Conservation (phyloP, 2,113 vertebrate species). For the Coregonus clupeaformis region DNA sequence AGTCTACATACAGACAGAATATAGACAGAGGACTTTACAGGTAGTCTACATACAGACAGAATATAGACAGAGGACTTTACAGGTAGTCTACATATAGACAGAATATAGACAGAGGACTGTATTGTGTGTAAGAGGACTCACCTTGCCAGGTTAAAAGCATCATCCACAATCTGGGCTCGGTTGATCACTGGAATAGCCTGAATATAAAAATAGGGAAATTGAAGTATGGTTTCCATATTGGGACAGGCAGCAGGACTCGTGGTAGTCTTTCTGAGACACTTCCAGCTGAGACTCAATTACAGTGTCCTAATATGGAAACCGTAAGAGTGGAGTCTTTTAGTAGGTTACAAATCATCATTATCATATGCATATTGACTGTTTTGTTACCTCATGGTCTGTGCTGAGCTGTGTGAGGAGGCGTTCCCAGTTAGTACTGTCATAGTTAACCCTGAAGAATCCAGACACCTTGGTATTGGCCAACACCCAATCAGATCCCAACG, state of each 20-base stretch:
- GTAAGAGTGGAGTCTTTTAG: neutral
- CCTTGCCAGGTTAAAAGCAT: conserved; percentile 87
- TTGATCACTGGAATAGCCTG: conserved; percentile 84
- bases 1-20: neutral
- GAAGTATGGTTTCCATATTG: neutral
- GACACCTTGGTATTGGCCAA: conserved; percentile 76
- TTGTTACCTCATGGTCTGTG: neutral
- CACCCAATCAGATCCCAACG: conserved; percentile 40
- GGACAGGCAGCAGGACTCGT: too few relatives aligned
- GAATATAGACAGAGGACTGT: neutral
- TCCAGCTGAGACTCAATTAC: too few relatives aligned
- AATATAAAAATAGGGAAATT: conserved; percentile 12
- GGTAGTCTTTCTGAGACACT: too few relatives aligned
- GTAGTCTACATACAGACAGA: too few relatives aligned
- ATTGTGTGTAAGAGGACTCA: conserved; percentile 48
- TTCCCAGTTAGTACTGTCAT: conserved; percentile 76
- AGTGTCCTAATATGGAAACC: too few relatives aligned
- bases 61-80: neutral
- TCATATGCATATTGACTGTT: neutral
- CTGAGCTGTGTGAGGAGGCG: conserved; percentile 63
- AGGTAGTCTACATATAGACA: neutral
- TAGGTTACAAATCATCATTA: neutral
- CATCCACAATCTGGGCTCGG: conserved; percentile 84
- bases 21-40: neutral
- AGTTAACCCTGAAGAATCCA: conserved; percentile 84